Conservation (phyloP, 1,140 invertebrate species). For the Mamestra configurata region DNA sequence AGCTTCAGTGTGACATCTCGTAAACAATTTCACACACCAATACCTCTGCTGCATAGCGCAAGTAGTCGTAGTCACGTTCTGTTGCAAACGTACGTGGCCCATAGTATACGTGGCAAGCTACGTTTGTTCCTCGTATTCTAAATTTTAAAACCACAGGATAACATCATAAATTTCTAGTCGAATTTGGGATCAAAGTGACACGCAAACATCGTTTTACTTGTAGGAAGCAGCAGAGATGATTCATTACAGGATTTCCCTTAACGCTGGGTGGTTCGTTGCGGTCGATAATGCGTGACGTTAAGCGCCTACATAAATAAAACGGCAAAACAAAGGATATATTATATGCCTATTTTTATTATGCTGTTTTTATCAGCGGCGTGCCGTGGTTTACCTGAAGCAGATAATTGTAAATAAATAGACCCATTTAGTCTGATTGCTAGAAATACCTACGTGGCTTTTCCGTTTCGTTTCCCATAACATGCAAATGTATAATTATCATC, state of each 20-base stretch:
- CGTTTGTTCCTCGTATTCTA: neutral
- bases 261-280: slow-evolving; percentile 9
- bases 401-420: no score
- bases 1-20: neutral
- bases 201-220: neutral
- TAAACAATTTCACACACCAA: slow-evolving; percentile 15
- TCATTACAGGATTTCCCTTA: slow-evolving; percentile 31
- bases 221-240: slow-evolving; percentile 21
- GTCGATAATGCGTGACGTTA: slow-evolving; percentile 27
- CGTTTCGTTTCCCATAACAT: no score
- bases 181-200: neutral
- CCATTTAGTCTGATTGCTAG: neutral
- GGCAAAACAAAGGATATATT: neutral
- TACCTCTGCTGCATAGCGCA: neutral
- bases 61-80: neutral
- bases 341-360: neutral
- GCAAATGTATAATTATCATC: no score
- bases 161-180: neutral
- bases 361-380: neutral
- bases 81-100: neutral
- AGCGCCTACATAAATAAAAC: slow-evolving; percentile 11
- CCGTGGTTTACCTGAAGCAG: no score
- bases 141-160: neutral
- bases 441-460: neutral
- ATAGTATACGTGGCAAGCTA: no score